phyloP scores from a whole-genome alignment of 1,140 invertebrate species.

The Hestina assimilis region DNA sequence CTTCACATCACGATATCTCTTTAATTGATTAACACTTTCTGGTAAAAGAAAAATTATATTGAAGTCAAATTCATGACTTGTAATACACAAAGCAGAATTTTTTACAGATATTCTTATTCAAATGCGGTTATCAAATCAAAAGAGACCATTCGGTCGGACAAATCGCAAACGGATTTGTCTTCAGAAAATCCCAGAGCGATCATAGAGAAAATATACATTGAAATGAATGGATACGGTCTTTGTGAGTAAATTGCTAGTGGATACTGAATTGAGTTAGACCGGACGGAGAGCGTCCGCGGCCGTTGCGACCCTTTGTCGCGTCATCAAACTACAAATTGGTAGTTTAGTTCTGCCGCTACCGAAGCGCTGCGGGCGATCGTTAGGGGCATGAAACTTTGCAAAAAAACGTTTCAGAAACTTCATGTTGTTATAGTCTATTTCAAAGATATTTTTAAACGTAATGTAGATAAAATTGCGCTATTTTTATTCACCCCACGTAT shows the following conservation, averaged over 20 bases:
- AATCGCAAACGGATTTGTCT: slow-evolving; percentile 20
- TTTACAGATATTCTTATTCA: slow-evolving; percentile 6
- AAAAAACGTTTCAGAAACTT: slow-evolving; percentile 30
- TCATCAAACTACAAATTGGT: slow-evolving; percentile 63
- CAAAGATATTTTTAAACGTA: slow-evolving; percentile 13
- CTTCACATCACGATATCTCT: too few species aligned
- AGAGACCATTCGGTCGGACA: slow-evolving; percentile 1
- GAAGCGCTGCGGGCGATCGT: slow-evolving; percentile 36
- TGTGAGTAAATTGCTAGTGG: slow-evolving; percentile 36
- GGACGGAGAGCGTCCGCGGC: slow-evolving; percentile 20
- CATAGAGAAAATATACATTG: slow-evolving; percentile 33
- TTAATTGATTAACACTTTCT: too few species aligned
- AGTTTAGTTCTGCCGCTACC: slow-evolving; percentile 40
- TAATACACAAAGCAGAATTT: too few species aligned
- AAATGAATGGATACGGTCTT: slow-evolving; percentile 34
- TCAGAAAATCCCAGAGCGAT: slow-evolving; percentile 22
- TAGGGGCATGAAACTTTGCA: slow-evolving; percentile 14
- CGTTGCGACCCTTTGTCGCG: slow-evolving; percentile 38
- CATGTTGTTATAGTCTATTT: slow-evolving; percentile 22
- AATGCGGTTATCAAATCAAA: slow-evolving; percentile 24
- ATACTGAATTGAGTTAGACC: slow-evolving; percentile 34
- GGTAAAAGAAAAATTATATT: too few species aligned
- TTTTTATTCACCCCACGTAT: slow-evolving; percentile 4
- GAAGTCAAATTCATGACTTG: too few species aligned
- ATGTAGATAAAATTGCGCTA: slow-evolving; percentile 15